phyloP scores from a whole-genome alignment of 2,113 vertebrate genomes.

The Raja brachyura region DNA sequence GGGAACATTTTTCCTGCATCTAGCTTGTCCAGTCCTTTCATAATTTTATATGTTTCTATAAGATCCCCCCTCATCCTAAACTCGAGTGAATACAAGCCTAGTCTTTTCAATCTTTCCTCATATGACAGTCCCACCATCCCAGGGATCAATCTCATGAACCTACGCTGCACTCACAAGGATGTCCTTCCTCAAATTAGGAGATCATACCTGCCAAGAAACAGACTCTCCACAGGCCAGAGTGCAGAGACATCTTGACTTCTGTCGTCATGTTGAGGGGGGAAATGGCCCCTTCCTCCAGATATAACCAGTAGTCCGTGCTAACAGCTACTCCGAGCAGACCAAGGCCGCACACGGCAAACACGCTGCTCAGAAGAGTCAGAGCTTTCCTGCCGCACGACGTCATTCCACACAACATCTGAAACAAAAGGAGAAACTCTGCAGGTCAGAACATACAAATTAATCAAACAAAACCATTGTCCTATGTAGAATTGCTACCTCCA shows the following conservation, averaged over 20 bases:
- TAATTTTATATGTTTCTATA: no score
- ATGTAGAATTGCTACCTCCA: not conserved
- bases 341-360: conserved; percentile 80
- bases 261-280: conserved; percentile 82
- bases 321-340: conserved; percentile 85
- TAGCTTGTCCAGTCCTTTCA: no score
- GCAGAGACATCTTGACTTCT: conserved; percentile 77
- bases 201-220: conserved; percentile 81
- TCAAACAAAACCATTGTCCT: not conserved
- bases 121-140: no score
- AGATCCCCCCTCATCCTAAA: no score
- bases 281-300: conserved; percentile 81
- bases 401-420: conserved; percentile 59
- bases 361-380: conserved; percentile 85
- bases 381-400: conserved; percentile 79
- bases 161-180: no score
- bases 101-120: no score
- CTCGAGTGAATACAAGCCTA: no score
- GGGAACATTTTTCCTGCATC: no score
- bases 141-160: no score
- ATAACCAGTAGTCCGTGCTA: conserved; percentile 95
- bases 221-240: conserved; percentile 89
- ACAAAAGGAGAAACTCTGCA: not conserved
- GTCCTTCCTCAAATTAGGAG: no score
- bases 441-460: not conserved